Evolutionary conservation across 1,140 invertebrate genomes (phyloP), one percentile per base, ranked within the genome.

Genomic region (Dolichoris vasculosae): DNA sequence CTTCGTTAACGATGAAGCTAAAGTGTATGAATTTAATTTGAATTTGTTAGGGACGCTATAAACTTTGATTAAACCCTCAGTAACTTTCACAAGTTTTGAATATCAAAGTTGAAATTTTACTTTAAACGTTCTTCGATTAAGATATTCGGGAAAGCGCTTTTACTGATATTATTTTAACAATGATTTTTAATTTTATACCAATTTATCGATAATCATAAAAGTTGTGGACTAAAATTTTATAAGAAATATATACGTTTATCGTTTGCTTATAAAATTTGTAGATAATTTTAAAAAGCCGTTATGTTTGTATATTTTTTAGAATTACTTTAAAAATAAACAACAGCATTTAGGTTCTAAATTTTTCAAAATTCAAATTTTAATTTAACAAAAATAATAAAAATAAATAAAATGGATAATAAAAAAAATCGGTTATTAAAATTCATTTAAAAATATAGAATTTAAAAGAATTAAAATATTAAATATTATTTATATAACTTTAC

Each of bases 71-170:
- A 82, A 38, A 82, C 48, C 69, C 69, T 40, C 20, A 26, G 78
- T 32, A 59, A 75, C 67, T 75, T 59, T 82, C 46, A 23, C 30
- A 82, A 82, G 46, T 82, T 82, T 75, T 64, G 67, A 82, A 75
- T 51, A 82, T 82, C 6, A 75, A 82, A 75, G 81, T 82, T 82
- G 32, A 75, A 82, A 82, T 73, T 82, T 82, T 75, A 82, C 67
- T 73, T 73, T 82, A 51, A 75, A 75, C 69, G 30, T 30, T 73
- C 35, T 48, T 82, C 69, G 69, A 82, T 82, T 73, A 82, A 59
- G 48, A n/a, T 59, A 55, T 82, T 82, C 35, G 67, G 4, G 4
- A 17, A 46, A n/a, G 30, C 55, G 48, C 64, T 71, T 35, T 71
- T 81, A 51, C 43, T 43, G 35, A 67, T 67, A 81, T 81, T 43